phyloP scores from a whole-genome alignment of 2,113 vertebrate genomes.

The Microtus richardsoni region DNA sequence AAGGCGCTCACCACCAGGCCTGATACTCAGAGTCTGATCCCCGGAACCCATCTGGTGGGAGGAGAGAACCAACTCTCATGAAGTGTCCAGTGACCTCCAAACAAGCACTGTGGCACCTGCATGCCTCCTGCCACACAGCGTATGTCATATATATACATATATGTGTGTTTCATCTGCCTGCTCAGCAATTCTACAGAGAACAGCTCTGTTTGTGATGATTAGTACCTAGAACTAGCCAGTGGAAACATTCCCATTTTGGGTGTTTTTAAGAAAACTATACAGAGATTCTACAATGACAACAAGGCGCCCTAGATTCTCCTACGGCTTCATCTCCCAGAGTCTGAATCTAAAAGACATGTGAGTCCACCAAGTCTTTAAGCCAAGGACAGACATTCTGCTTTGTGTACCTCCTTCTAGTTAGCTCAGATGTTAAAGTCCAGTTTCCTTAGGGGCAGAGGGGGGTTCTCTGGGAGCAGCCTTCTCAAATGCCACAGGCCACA shows the following conservation, averaged over 20 bases:
- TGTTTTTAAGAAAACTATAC: background rate
- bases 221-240: background rate
- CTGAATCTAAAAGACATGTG: slow-evolving; percentile 20
- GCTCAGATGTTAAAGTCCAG: background rate
- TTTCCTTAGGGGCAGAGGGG: background rate
- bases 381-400: background rate
- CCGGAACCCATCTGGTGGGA: too few species aligned
- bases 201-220: background rate
- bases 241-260: slow-evolving; percentile 20
- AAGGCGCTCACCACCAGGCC: too few species aligned
- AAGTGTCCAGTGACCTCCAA: too few species aligned
- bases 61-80: too few species aligned
- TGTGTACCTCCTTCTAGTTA: background rate
- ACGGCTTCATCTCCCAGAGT: background rate
- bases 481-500: background rate
- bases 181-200: background rate
- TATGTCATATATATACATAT: too few species aligned
- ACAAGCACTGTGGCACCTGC: too few species aligned
- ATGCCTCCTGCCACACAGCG: too few species aligned
- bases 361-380: background rate
- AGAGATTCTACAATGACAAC: slow-evolving; percentile 6
- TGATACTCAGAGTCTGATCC: too few species aligned
- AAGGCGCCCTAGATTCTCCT: background rate
- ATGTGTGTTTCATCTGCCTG: background rate
- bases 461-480: background rate